A percentile compares a stretch with the other conserved stretches of the same genome.
These are phyloP conservation scores for Erynnis tages DNA, from an alignment of 2,888 invertebrate genomes.

Conservation along the genomic window DNA sequence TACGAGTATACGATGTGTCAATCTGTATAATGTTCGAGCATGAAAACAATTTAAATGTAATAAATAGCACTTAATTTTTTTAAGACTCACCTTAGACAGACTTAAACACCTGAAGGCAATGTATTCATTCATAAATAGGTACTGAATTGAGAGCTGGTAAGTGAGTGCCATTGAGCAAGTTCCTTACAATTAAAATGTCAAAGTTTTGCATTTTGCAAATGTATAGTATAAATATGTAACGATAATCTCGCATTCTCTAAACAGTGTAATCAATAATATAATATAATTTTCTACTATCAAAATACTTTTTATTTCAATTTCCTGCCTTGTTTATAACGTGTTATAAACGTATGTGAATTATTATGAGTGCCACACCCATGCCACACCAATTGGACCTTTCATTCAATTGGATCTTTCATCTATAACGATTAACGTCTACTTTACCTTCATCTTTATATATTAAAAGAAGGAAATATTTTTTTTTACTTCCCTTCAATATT, in stretches of 20 bases:
- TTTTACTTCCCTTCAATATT: no score
- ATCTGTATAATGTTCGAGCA: conserved; percentile 32
- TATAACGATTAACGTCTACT: no score
- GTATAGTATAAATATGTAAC: conserved; percentile 50
- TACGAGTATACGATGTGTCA: conserved; percentile 34
- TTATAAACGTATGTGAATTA: no score
- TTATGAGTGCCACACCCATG: no score
- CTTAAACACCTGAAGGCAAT: conserved; percentile 22
- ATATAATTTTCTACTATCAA: conserved; percentile 63
- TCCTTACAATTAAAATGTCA: conserved; percentile 51
- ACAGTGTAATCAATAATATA: conserved; percentile 63
- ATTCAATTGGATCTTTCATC: no score
- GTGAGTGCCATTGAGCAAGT: conserved; percentile 66
- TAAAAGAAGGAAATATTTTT: no score
- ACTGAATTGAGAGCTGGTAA: conserved; percentile 30
- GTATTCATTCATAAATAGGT: conserved; percentile 25
- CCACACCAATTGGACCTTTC: no score
- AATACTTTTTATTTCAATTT: conserved; percentile 32
- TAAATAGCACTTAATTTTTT: conserved; percentile 19
- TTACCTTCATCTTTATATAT: no score
- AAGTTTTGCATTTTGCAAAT: conserved; percentile 44
- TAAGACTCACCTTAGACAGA: conserved; percentile 29
- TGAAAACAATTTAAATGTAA: conserved; percentile 35
- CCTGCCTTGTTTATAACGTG: background rate
- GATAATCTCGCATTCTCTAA: conserved; percentile 55